Evolutionary conservation across 2,797 vertebrate species (phyloP).

Genomic region (Sciaenops ocellatus): DNA sequence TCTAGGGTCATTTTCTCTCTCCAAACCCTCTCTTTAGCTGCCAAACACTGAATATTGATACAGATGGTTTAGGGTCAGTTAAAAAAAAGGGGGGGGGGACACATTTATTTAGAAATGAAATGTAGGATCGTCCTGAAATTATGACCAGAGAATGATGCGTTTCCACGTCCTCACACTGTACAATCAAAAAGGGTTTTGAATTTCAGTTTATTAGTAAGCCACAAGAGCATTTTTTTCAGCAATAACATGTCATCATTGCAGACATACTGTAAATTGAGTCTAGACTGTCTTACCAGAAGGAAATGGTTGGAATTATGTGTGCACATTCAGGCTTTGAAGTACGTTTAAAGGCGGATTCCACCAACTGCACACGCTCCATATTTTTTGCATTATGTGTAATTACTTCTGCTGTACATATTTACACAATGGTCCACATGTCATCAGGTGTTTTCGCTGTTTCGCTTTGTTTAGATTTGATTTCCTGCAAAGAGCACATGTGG

Average conservation of each 20-base stretch:
- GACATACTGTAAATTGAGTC: slow-evolving; percentile 33
- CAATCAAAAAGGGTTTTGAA: slow-evolving; percentile 27
- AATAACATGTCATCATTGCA: slow-evolving; percentile 42
- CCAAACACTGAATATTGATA: slow-evolving; percentile 46
- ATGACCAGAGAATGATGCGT: slow-evolving; percentile 16
- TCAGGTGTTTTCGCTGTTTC: slow-evolving; percentile 54
- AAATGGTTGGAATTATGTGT: slow-evolving; percentile 45
- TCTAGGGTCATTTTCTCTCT: slow-evolving; percentile 51
- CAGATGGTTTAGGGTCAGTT: slow-evolving; percentile 19
- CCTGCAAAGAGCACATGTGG: slow-evolving; percentile 45
- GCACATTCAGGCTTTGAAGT: slow-evolving; percentile 49
- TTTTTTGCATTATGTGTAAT: slow-evolving; percentile 40
- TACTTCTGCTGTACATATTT: slow-evolving; percentile 33
- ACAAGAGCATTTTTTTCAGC: slow-evolving; percentile 12
- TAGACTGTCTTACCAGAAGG: slow-evolving; percentile 50
- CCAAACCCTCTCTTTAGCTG: slow-evolving; percentile 39
- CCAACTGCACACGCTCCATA: slow-evolving; percentile 1
- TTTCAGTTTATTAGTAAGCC: slow-evolving; percentile 42
- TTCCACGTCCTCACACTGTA: slow-evolving; percentile 4
- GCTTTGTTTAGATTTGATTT: slow-evolving; percentile 71
- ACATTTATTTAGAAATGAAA: slow-evolving; percentile 32
- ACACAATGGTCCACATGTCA: slow-evolving; percentile 54
- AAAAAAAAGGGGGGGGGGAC: slow-evolving; percentile 16
- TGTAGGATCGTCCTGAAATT: slow-evolving; percentile 2
- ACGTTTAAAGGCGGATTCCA: slow-evolving; percentile 38